These are phyloP conservation scores for Sisyra nigra DNA, from an alignment of 2,888 invertebrate genomes.

Conservation along the genomic window DNA sequence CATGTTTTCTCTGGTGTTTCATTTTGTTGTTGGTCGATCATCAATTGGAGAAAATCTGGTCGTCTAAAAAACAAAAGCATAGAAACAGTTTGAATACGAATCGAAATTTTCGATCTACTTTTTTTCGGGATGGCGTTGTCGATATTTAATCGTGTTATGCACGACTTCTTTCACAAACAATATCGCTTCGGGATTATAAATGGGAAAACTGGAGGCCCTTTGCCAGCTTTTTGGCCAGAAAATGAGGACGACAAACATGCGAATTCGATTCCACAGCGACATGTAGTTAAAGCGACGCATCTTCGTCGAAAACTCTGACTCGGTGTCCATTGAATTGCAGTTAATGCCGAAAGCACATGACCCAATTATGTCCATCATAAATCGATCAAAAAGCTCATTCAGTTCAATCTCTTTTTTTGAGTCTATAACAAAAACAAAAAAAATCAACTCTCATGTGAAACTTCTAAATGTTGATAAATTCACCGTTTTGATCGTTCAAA, in stretches of 20 bases:
- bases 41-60: constrained; percentile 6
- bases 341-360: constrained; percentile 31
- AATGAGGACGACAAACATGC: neutral
- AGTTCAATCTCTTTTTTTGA: constrained; percentile 22
- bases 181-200: neutral
- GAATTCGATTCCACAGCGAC: neutral
- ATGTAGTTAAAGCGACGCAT: constrained; percentile 1
- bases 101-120: constrained; percentile 7
- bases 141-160: constrained; percentile 13
- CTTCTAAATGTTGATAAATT: neutral
- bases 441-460: neutral
- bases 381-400: constrained; percentile 27
- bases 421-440: constrained; percentile 10
- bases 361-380: constrained; percentile 33
- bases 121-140: constrained; percentile 11
- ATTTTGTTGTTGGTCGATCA: constrained; percentile 4
- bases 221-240: constrained; percentile 1
- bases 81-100: too few species aligned
- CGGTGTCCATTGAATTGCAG: constrained; percentile 25
- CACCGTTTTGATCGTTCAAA: constrained; percentile 13
- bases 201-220: constrained; percentile 9
- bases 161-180: neutral
- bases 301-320: constrained; percentile 21
- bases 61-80: too few species aligned
- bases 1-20: neutral